Percentiles rank a stretch among this genome's conserved stretches.
phyloP scores from a whole-genome alignment of 2,113 vertebrate genomes.

The Nothoprocta perdicaria region DNA sequence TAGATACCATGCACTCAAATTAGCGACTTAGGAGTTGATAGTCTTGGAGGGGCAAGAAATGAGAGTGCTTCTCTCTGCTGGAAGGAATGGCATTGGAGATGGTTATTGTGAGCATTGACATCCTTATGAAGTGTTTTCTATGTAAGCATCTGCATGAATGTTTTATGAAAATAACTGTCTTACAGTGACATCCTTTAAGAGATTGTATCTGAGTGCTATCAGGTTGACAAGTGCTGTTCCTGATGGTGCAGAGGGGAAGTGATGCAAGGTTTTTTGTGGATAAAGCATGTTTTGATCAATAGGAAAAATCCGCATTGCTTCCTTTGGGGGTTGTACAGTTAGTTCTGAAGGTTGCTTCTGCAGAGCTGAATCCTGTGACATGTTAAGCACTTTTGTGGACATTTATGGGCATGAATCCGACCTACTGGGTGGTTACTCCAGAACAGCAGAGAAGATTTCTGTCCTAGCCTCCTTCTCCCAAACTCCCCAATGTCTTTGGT shows the following conservation, averaged over 20 bases:
- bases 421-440: not conserved
- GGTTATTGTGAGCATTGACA: not conserved
- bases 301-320: not conserved
- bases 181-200: not conserved
- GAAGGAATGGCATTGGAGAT: not conserved
- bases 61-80: not conserved
- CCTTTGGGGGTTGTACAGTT: rapidly evolving
- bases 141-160: not conserved
- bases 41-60: not conserved
- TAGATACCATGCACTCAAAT: not conserved
- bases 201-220: rapidly evolving
- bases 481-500: rapidly evolving
- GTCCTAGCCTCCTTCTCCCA: not conserved
- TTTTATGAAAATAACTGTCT: not conserved
- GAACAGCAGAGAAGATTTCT: not conserved
- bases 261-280: rapidly evolving
- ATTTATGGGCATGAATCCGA: rapidly evolving
- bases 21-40: not conserved
- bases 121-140: not conserved
- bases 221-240: not conserved
- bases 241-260: rapidly evolving
- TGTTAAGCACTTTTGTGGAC: not conserved
- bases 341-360: too few relatives aligned
- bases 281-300: not conserved
- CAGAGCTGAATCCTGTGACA: not conserved